Base-by-base conservation (phyloP, 2,113 vertebrate genomes). In the Myocastor coypus region DNA sequence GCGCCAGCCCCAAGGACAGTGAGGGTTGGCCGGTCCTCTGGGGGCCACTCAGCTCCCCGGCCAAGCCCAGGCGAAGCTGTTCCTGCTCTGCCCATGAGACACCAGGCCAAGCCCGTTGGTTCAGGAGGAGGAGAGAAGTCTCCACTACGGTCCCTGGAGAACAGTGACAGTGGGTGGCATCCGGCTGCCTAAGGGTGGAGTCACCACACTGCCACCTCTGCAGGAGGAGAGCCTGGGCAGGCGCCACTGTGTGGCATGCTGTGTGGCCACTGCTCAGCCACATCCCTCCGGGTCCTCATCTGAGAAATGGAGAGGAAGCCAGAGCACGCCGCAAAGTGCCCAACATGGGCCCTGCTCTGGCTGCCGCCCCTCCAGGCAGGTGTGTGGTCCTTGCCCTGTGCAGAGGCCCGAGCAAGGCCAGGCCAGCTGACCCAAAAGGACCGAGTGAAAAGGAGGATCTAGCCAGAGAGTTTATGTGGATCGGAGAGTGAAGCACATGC, bases 111-210 rank as follows among this genome's bases (percentile, higher is more conserved):
- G 30, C 30, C 40, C 4, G 9, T 7, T 2, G 2, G 7, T 19
- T 57, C 80, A 0, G 10, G 3, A 64, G 57, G 28, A 40, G 0
- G 12, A 12, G 12, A 0, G 7, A 17, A 0, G 24, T 9, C 19
- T 20, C 3, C 16, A 4, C 4, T 0, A 7, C 0, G 19, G 82
- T 4, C 5, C 4, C n/a, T 0, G 1, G 59, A 5, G 46, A 9
- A 32, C 7, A 0, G 8, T 0, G 3, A 46, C 8, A 17, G 2
- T 1, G 7, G 28, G 17, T 9, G 10, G 42, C 37, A 13, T 40
- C 71, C 37, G 42, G 71, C 71, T 40, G 22, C 52, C 37, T 0
- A n/a, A 24, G 57, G 30, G 12, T 7, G 0, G 12, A 1, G 8
- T 12, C 30, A 0, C 3, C 0, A 2, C 2, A 40, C 9, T 3